These are phyloP conservation scores for Camponotus pennsylvanicus DNA, from an alignment of 1,140 invertebrate genomes.

Conservation along the genomic window DNA sequence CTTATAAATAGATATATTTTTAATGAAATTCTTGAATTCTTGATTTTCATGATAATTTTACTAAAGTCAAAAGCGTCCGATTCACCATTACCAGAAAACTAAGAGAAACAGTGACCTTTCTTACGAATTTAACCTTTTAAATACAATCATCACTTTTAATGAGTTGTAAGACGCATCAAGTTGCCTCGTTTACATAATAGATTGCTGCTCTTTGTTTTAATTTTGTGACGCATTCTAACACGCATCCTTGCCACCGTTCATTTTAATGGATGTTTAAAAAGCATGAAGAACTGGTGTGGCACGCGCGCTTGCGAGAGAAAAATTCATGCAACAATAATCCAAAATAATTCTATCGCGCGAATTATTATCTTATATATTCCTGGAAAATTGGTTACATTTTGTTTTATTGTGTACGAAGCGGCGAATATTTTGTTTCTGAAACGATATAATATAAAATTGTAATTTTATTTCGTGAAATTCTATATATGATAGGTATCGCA, in stretches of 20 bases:
- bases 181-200: constrained; percentile 15
- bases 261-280: constrained; percentile 18
- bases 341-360: constrained; percentile 38
- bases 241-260: not conserved
- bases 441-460: constrained; percentile 16
- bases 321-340: not conserved
- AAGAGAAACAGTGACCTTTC: constrained; percentile 10
- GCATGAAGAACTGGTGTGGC: not conserved
- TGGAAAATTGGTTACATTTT: constrained; percentile 10
- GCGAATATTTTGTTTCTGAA: not conserved
- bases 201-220: not conserved
- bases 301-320: not conserved
- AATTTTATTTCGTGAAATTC: constrained; percentile 16
- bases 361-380: constrained; percentile 19
- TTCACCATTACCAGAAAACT: not conserved
- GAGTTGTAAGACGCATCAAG: not conserved
- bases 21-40: not conserved
- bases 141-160: constrained; percentile 27
- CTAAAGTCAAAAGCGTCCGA: not conserved
- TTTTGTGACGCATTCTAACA: constrained; percentile 14
- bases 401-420: not conserved
- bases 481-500: not conserved
- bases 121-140: constrained; percentile 53
- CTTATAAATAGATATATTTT: too few relatives aligned
- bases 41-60: too few relatives aligned